A percentile compares a stretch with the other conserved stretches of the same genome.
Conservation (phyloP, 2,797 vertebrate genomes). For the Percopsis omiscomaycus region DNA sequence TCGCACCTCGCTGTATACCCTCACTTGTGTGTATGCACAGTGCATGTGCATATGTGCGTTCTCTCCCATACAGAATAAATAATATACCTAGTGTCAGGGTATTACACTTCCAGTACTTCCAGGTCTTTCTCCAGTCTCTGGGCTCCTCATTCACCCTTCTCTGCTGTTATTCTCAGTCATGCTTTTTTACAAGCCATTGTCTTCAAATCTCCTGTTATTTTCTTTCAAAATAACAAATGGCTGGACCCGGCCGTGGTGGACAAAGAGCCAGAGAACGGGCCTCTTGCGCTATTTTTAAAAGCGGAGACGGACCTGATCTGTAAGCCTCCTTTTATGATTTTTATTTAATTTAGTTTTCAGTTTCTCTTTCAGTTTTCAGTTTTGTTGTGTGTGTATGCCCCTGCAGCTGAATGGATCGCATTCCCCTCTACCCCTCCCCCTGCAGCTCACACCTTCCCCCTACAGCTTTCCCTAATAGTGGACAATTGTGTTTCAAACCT, state of each 20-base stretch:
- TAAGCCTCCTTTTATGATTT: background rate
- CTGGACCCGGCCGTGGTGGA: slow-evolving; percentile 33
- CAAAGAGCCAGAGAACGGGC: slow-evolving; percentile 38
- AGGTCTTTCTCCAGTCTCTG: slow-evolving; percentile 31
- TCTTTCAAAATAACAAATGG: slow-evolving; percentile 66
- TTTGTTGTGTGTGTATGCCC: too few relatives aligned
- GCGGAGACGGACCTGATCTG: background rate
- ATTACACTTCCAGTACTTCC: background rate
- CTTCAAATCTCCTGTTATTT: slow-evolving; percentile 56
- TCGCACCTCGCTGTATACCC: too few relatives aligned
- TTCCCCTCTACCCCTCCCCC: too few relatives aligned
- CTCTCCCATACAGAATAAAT: too few relatives aligned
- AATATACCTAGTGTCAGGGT: too few relatives aligned
- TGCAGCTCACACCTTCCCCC: too few relatives aligned
- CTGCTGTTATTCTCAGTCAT: slow-evolving; percentile 50
- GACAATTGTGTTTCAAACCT: too few relatives aligned
- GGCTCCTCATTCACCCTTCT: slow-evolving; percentile 52
- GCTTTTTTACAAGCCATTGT: slow-evolving; percentile 60
- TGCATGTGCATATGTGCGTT: background rate
- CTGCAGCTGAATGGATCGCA: too few relatives aligned
- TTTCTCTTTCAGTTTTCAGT: slow-evolving; percentile 4
- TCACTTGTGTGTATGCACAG: background rate
- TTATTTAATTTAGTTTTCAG: slow-evolving; percentile 5
- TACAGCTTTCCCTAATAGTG: too few relatives aligned
- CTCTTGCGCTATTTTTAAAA: slow-evolving; percentile 47